Evolutionary conservation across 1,140 invertebrate genomes (phyloP), one percentile per base, ranked within the genome.

Genomic region (Piezodorus guildinii): DNA sequence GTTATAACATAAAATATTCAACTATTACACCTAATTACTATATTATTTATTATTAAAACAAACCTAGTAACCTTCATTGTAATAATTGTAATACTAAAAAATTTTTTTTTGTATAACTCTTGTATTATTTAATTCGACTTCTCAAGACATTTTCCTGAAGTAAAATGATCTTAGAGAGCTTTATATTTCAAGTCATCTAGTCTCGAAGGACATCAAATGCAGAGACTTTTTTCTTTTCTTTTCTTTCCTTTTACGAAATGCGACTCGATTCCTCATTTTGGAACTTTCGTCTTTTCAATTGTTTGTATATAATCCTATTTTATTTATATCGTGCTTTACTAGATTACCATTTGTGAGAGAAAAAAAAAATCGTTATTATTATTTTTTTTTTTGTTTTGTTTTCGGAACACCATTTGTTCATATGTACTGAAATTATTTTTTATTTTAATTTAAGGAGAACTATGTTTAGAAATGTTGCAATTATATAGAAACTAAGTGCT

Each of bases 261-360:
- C 21, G 46, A 19, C n/a, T 49, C 21, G 46, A 10, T 49, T 49
- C 46, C n/a, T n/a, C 17, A 8, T 49, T 3, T 49, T 10, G 46
- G 21, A 49, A 21, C 5, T 8, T 19, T 49, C 46, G 21, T 49
- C 21, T 49, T 49, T 49, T 49, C 46, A 21, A 17, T 6, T 49
- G 5, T n/a, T n/a, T 49, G 46, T 49, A 49, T n/a, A 49, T 49
- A 49, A 17, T 49, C 45, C 46, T 49, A 49, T 49, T 49, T 34
- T 60, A 60, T 60, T 60, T 60, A 49, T 49, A 49, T 49, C 46
- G 39, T 60, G 58, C 58, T 60, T 60, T 60, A 60, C 58, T 60
- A 60, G 58, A 34, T 60, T 60, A 60, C 58, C 58, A 60, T 60
- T 49, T 49, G 5, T 49, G 21, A 19, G 12, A 49, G n/a, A 49